phyloP scores from a whole-genome alignment of 1,140 invertebrate genomes.

The Zophobas morio region DNA sequence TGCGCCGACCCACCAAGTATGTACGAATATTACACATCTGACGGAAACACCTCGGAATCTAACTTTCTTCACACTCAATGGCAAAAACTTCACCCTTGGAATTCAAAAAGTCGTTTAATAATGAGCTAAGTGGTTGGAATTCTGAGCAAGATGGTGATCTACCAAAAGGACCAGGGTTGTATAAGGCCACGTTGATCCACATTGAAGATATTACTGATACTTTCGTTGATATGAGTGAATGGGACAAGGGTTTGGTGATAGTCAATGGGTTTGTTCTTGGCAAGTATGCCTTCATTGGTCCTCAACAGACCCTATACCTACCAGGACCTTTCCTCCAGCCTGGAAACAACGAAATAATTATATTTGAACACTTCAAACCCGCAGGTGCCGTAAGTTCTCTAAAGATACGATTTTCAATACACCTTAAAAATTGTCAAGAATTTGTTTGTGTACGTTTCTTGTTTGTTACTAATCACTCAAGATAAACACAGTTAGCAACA shows the following conservation, averaged over 20 bases:
- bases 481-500: not conserved
- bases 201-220: conserved; percentile 51
- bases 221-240: conserved; percentile 66
- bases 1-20: conserved; percentile 49
- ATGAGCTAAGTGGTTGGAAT: conserved; percentile 39
- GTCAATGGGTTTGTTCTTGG: conserved; percentile 78
- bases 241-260: conserved; percentile 75
- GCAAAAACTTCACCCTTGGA: conserved; percentile 67
- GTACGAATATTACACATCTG: conserved; percentile 58
- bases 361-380: conserved; percentile 65
- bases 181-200: conserved; percentile 50
- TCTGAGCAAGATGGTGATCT: not conserved
- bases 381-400: conserved; percentile 46
- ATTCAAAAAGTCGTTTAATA: conserved; percentile 68
- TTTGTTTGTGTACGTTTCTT: too few relatives aligned
- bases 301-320: conserved; percentile 73
- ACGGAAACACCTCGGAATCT: conserved; percentile 53
- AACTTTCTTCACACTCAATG: conserved; percentile 56
- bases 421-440: not conserved
- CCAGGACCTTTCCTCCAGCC: conserved; percentile 72
- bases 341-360: conserved; percentile 69
- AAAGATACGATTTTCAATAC: conserved; percentile 52
- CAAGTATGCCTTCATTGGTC: conserved; percentile 72
- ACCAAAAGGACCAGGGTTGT: conserved; percentile 53
- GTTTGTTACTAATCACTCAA: too few relatives aligned